Evolutionary conservation across 2,888 invertebrate genomes (phyloP), one percentile per base, ranked within the genome.

Genomic region (Pterostichus niger): DNA sequence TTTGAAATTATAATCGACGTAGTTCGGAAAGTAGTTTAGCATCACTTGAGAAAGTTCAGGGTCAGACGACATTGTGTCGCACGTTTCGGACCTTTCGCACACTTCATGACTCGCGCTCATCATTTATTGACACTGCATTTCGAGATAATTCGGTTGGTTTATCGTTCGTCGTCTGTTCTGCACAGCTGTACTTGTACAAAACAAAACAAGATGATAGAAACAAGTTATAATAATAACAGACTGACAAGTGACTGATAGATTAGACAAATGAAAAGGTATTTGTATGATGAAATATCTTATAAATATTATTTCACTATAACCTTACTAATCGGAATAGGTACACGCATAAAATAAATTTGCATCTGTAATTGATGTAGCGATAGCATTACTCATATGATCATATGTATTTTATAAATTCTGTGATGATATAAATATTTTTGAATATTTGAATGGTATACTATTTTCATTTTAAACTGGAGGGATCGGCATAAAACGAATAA

Each of bases 21-120:
- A 35, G 64, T 71, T 71, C 68, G 44, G 68, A 71, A 71, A 71
- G 68, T 44, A 71, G 68, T 71, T 71, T 71, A 44, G 68, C 68
- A 71, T 71, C 68, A 71, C 40, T 71, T 71, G 68, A 71, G 68
- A 71, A 71, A 71, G 68, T 71, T 71, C 68, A 71, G 68, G 68
- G 68, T 71, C 68, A 71, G 40, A 10, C 68, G 15, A 71, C 68
- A 44, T 71, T 71, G 68, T 64, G 64, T 44, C 40, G 40, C 68
- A 71, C 68, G 40, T 71, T 71, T 64, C 10, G 35, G 64, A 64
- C 35, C 64, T 64, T 64, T 64, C 35, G 33, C 64, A 64, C 64
- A 49, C 49, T 40, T 1, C 49, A 35, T 6, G 11, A 33, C 35
- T 11, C 33, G n/a, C 24, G 5, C 59, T 24, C 59, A 6, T 15